Evolutionary conservation across 2,113 vertebrate species (phyloP), one percentile per base, ranked within the genome.

Genomic region (Rafetus swinhoei): DNA sequence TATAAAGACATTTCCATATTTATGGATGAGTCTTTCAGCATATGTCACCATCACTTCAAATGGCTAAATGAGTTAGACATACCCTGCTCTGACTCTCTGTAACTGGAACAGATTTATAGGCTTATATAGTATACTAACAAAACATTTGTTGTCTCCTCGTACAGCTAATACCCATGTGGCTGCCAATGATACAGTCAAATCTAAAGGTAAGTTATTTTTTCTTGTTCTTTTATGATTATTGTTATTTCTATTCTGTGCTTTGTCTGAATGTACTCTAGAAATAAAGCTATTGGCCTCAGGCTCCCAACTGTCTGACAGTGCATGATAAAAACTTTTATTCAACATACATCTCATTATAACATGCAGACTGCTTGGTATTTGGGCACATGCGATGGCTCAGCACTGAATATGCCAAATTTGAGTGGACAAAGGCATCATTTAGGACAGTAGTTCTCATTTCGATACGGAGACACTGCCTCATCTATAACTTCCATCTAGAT

Each of bases 151-250:
- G 90, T 98, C 82, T 94, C 87, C 96, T 95, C 97, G 86, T 93
- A 93, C 94, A 99, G 99, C 98, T 99, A 15, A 99, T 99, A 97
- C 99, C 99, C 50, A 99, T 99, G 99, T 99, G 99, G 99, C 96
- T 99, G 93, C 99, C 99, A 80, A 99, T 99, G 99, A 99, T 99
- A 97, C 99, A 99, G 93, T 99, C 99, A 53, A 99, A 99, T 93
- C 97, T 99, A 72, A 99, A 99, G 98, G 99, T 99, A 98, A 98
- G 97, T 86, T 84, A 56, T 95, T 82, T 69, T 59, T 52, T 9
- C 4, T 93, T 83, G 54, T 15, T 13, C n/a, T 90, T 87, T 88
- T 79, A 22, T 76, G 84, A 3, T 90, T 53, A 52, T 19, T 54
- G 72, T 81, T 79, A 29, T 0, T n/a, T 2, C 18, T 72, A 22